A percentile compares a stretch with the other conserved stretches of the same genome.
Conservation (phyloP, 2,888 invertebrate species). For the Imbricaverruca yamaguchii region DNA sequence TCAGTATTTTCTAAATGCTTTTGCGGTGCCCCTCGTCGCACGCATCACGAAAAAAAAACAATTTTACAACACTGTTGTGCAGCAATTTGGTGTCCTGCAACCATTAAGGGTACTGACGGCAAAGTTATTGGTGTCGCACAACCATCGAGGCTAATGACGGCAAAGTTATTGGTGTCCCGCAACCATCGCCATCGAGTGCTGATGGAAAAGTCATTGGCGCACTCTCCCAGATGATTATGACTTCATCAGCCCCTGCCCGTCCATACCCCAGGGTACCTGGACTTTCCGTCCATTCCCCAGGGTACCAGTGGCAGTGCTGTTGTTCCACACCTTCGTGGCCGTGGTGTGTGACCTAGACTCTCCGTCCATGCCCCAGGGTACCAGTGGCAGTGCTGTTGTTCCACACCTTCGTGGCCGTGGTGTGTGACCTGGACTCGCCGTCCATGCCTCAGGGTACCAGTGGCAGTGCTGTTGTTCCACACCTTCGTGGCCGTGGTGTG, state of each 20-base stretch:
- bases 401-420: slow-evolving; percentile 64
- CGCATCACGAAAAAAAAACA: too few relatives aligned
- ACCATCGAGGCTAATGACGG: too few relatives aligned
- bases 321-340: slow-evolving; percentile 65
- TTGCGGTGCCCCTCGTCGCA: too few relatives aligned
- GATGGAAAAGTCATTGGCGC: too few relatives aligned
- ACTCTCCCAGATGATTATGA: too few relatives aligned
- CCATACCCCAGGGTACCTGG: slow-evolving; percentile 60
- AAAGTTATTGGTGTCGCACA: too few relatives aligned
- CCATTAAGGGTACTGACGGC: too few relatives aligned
- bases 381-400: slow-evolving; percentile 61
- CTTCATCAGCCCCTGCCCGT: background rate
- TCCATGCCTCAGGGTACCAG: slow-evolving; percentile 62
- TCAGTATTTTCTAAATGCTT: too few relatives aligned
- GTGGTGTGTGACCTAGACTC: slow-evolving; percentile 76
- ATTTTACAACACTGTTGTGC: too few relatives aligned
- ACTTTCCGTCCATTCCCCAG: slow-evolving; percentile 40
- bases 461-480: slow-evolving; percentile 61
- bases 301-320: slow-evolving; percentile 64
- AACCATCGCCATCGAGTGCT: too few relatives aligned
- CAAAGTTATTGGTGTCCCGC: too few relatives aligned
- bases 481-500: slow-evolving; percentile 66
- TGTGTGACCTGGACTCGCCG: slow-evolving; percentile 80
- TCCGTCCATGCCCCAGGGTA: slow-evolving; percentile 61
- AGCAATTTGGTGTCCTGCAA: too few relatives aligned